Evolutionary conservation across 2,888 invertebrate species (phyloP).

Genomic region (Limnephilus marmoratus): DNA sequence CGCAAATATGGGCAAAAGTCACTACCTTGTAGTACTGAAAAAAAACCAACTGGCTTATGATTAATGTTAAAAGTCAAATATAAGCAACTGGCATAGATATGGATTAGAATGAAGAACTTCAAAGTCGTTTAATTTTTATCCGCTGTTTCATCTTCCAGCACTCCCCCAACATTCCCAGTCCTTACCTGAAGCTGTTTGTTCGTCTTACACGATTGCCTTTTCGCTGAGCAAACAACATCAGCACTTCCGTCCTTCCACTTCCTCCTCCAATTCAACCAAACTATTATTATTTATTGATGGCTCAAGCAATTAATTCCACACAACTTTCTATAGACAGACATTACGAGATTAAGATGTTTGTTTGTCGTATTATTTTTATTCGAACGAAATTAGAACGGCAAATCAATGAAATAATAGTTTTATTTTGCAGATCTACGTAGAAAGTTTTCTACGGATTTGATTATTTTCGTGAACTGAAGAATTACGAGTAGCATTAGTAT

Average conservation of each 20-base stretch:
- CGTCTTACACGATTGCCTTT: slow-evolving; percentile 33
- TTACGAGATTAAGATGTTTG: slow-evolving; percentile 42
- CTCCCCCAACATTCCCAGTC: not conserved
- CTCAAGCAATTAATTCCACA: slow-evolving; percentile 39
- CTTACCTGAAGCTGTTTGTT: slow-evolving; percentile 41
- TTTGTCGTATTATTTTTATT: slow-evolving; percentile 10
- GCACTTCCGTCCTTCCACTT: slow-evolving; percentile 12
- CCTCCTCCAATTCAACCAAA: slow-evolving; percentile 8
- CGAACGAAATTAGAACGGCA: not conserved
- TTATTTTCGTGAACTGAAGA: not conserved
- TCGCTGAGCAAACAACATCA: slow-evolving; percentile 39
- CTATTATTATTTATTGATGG: slow-evolving; percentile 49
- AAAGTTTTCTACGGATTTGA: not conserved
- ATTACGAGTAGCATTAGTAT: not conserved
- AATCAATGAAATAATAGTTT: not conserved
- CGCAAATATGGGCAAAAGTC: no score
- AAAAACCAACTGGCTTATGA: no score
- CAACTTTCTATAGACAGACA: slow-evolving; percentile 1
- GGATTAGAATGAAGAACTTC: no score
- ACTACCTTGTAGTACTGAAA: no score
- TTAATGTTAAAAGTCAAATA: no score
- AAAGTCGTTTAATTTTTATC: not conserved
- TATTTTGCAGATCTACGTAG: not conserved
- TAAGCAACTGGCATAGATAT: no score
- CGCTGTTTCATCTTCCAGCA: not conserved